Evolutionary conservation across 2,888 invertebrate genomes (phyloP).

Genomic region (Eristalis tenax): DNA sequence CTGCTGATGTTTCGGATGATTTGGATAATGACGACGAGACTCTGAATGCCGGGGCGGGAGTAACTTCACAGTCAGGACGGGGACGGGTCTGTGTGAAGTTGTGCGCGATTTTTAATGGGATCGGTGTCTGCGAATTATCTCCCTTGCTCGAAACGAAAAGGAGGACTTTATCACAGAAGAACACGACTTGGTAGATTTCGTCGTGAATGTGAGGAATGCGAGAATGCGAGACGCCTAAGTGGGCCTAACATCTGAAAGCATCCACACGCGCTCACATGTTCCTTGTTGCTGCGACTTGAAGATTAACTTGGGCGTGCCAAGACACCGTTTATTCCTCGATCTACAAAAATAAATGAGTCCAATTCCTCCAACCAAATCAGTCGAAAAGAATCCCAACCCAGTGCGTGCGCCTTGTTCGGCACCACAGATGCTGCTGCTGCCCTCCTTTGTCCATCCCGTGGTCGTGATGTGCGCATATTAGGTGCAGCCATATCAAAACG

Average conservation of each 20-base stretch:
- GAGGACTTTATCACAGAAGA: no score
- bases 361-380: not conserved
- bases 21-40: not conserved
- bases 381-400: not conserved
- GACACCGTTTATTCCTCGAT: not conserved
- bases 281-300: no score
- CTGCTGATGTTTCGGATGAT: not conserved
- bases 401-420: not conserved
- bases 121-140: not conserved
- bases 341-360: not conserved
- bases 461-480: not conserved
- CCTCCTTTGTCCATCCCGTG: not conserved
- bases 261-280: no score
- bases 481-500: slow-evolving; percentile 12
- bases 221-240: no score
- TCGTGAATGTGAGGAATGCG: no score
- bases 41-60: not conserved
- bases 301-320: no score
- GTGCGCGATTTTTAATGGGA: not conserved
- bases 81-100: not conserved
- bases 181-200: no score
- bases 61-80: not conserved
- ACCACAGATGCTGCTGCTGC: not conserved
- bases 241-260: no score
- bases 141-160: no score